Conservation (phyloP, 2,113 vertebrate genomes). For the Trochalopteron elliotii region DNA sequence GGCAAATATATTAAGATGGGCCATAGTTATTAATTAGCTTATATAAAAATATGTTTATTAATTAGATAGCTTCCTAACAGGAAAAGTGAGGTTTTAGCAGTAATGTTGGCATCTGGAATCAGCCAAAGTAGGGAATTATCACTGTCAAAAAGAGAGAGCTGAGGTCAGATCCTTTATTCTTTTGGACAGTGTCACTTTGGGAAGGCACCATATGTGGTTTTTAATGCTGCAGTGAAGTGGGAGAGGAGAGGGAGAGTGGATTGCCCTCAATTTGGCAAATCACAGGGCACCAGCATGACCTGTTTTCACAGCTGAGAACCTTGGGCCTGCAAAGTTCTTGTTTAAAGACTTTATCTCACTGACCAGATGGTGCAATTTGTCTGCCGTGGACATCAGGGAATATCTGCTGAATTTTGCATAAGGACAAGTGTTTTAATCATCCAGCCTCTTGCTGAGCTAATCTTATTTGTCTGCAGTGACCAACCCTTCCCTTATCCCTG, state of each 20-base stretch:
- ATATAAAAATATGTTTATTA: background rate
- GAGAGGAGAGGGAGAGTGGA: background rate
- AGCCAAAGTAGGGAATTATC: background rate
- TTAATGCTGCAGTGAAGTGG: background rate
- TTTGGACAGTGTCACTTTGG: background rate
- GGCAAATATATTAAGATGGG: too few species aligned
- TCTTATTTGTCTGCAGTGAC: conserved; percentile 20
- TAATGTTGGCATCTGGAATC: background rate
- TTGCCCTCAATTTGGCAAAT: background rate
- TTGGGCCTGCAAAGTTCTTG: background rate
- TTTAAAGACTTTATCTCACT: conserved; percentile 48
- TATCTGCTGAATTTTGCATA: conserved; percentile 63
- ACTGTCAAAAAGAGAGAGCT: background rate
- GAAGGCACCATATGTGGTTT: background rate
- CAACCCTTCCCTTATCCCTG: background rate
- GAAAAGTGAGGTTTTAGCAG: background rate
- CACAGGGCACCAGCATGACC: background rate
- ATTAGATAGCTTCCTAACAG: background rate
- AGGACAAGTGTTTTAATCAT: conserved; percentile 57
- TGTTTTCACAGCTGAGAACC: background rate
- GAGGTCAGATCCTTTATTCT: background rate
- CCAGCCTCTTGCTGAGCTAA: background rate
- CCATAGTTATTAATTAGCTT: background rate
- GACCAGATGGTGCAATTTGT: conserved; percentile 70
- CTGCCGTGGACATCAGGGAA: background rate